Evolutionary conservation across 1,140 invertebrate genomes (phyloP).

Genomic region (Scaptomyza montana): DNA sequence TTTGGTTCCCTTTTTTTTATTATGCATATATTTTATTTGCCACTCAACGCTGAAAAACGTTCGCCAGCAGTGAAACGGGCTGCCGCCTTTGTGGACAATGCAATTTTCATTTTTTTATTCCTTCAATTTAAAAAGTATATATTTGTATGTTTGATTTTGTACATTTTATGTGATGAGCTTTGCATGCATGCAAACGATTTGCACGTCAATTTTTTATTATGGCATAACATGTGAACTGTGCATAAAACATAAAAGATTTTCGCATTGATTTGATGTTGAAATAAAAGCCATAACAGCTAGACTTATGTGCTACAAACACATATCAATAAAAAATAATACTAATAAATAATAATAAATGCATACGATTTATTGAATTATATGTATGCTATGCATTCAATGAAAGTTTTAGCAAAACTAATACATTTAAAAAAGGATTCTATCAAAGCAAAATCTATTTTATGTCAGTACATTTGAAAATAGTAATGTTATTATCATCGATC

Average conservation of each 20-base stretch:
- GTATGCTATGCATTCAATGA: too few species aligned
- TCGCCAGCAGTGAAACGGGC: conserved; percentile 27
- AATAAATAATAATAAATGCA: neutral
- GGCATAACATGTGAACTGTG: neutral
- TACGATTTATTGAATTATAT: too few species aligned
- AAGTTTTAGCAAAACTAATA: too few species aligned
- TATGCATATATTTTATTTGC: neutral
- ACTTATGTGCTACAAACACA: conserved; percentile 32
- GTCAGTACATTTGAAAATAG: too few species aligned
- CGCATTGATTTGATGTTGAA: conserved; percentile 54
- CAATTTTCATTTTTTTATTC: conserved; percentile 49
- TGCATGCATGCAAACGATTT: conserved; percentile 42
- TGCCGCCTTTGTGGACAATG: conserved; percentile 10
- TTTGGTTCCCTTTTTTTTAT: conserved; percentile 24
- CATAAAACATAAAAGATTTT: conserved; percentile 60
- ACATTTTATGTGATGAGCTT: conserved; percentile 51
- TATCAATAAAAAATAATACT: conserved; percentile 5
- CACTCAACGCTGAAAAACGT: neutral
- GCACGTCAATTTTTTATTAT: conserved; percentile 36
- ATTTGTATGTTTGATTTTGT: conserved; percentile 52
- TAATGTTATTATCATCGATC: too few species aligned
- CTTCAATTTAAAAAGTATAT: conserved; percentile 60
- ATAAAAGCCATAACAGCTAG: conserved; percentile 44
- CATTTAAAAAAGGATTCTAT: too few species aligned
- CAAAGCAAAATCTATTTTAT: too few species aligned